Conservation (phyloP, 2,113 vertebrate genomes). For the Campylomormyrus tamandua region DNA sequence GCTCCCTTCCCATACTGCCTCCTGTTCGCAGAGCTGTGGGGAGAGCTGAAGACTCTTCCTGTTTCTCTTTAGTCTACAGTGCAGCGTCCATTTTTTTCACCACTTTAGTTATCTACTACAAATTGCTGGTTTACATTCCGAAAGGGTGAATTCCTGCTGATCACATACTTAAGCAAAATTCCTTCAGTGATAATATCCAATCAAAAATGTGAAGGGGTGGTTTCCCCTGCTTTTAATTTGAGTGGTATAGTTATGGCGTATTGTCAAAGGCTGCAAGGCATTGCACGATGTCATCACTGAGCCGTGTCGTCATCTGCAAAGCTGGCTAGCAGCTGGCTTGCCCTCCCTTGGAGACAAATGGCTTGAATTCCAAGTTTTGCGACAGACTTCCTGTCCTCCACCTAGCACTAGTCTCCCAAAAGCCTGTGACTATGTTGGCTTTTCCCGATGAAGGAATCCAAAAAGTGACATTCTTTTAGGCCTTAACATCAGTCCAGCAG, state of each 20-base stretch:
- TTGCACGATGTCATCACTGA: not conserved
- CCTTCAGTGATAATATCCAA: not conserved
- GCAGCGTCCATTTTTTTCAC: not conserved
- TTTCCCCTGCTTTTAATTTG: not conserved
- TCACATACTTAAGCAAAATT: not conserved
- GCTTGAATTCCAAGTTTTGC: slow-evolving; percentile 17
- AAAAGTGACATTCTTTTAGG: not conserved
- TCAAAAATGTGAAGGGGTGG: not conserved
- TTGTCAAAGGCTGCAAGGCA: not conserved
- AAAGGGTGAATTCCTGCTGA: not conserved
- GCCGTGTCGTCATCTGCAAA: not conserved
- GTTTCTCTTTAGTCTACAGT: not conserved
- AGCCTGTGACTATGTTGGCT: not conserved
- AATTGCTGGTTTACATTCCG: not conserved
- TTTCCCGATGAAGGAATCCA: not conserved
- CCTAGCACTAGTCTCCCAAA: not conserved
- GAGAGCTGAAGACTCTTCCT: not conserved
- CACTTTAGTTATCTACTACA: not conserved
- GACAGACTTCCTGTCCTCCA: slow-evolving; percentile 1
- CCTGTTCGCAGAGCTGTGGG: not conserved
- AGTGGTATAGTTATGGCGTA: not conserved
- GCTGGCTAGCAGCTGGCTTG: not conserved
- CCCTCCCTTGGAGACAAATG: slow-evolving; percentile 15
- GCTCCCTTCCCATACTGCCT: not conserved
- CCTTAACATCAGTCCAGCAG: no score